These are phyloP conservation scores for Chalcosyrphus nemorum DNA, from an alignment of 2,888 invertebrate genomes.

Conservation along the genomic window DNA sequence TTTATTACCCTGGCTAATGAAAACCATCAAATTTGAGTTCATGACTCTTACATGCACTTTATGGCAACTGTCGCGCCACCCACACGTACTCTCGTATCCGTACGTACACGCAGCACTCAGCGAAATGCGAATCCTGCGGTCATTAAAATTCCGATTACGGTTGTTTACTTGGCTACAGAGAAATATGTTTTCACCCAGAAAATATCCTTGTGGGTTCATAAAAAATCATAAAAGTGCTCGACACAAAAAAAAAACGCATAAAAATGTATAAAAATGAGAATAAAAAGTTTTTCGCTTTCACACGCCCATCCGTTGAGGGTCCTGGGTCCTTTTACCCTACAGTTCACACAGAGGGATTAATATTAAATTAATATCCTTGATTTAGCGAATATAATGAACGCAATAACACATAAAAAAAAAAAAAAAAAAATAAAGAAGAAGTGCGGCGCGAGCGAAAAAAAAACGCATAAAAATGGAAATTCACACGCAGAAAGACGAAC, in stretches of 20 bases:
- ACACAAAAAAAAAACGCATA: background rate
- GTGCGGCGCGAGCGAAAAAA: slow-evolving; percentile 1
- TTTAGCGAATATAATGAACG: slow-evolving; percentile 47
- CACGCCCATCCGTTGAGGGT: background rate
- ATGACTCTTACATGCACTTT: slow-evolving; percentile 59
- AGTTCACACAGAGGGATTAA: slow-evolving; percentile 31
- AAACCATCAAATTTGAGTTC: slow-evolving; percentile 54
- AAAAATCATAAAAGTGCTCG: slow-evolving; percentile 19
- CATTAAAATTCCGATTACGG: slow-evolving; percentile 49
- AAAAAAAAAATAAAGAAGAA: slow-evolving; percentile 12
- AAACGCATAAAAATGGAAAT: slow-evolving; percentile 10
- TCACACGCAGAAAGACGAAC: slow-evolving; percentile 22
- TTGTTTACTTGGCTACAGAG: slow-evolving; percentile 20
- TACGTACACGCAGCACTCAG: background rate
- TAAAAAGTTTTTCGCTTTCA: slow-evolving; percentile 27
- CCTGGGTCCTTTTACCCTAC: background rate
- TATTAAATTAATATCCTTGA: slow-evolving; percentile 64
- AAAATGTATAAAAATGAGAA: background rate
- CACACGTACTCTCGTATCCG: too few relatives aligned
- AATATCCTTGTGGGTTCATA: slow-evolving; percentile 29
- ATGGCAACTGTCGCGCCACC: slow-evolving; percentile 25
- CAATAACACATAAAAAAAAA: slow-evolving; percentile 23
- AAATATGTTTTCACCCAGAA: slow-evolving; percentile 32
- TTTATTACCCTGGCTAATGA: slow-evolving; percentile 48
- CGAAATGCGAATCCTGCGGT: slow-evolving; percentile 11